Conservation (phyloP, 2,888 invertebrate species). For the Dastarcus helophoroides region DNA sequence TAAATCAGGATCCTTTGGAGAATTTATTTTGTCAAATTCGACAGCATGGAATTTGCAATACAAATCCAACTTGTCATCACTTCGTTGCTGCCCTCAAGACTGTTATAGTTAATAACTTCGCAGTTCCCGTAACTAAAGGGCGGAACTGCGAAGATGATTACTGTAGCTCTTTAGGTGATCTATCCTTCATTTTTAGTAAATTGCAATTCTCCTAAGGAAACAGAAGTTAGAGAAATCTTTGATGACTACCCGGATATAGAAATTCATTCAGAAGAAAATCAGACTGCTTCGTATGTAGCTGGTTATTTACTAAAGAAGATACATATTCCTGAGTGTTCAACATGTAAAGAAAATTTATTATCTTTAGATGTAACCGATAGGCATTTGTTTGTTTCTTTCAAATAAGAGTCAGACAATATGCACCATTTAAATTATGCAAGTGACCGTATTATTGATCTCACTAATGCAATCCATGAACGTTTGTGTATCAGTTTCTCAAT, state of each 20-base stretch:
- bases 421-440: too few relatives aligned
- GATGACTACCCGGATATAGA: too few relatives aligned
- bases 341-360: constrained; percentile 2
- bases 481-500: too few relatives aligned
- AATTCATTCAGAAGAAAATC: background rate
- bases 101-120: constrained; percentile 7
- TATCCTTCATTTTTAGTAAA: constrained; percentile 2
- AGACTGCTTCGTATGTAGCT: constrained; percentile 3
- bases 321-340: background rate
- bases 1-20: constrained; percentile 11
- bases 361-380: background rate
- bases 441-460: too few relatives aligned
- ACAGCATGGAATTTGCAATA: constrained; percentile 6
- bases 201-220: background rate
- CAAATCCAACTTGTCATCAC: constrained; percentile 10
- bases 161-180: constrained; percentile 5
- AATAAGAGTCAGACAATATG: too few relatives aligned
- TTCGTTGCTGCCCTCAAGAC: constrained; percentile 5
- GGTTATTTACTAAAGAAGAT: constrained; percentile 4
- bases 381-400: constrained; percentile 4
- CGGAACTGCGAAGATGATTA: constrained; percentile 7
- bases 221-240: background rate
- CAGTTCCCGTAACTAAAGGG: background rate
- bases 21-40: constrained; percentile 8
- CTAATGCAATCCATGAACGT: too few relatives aligned